Base-by-base conservation (phyloP, 2,888 invertebrate genomes). In the Xestoiulus laeticollis region DNA sequence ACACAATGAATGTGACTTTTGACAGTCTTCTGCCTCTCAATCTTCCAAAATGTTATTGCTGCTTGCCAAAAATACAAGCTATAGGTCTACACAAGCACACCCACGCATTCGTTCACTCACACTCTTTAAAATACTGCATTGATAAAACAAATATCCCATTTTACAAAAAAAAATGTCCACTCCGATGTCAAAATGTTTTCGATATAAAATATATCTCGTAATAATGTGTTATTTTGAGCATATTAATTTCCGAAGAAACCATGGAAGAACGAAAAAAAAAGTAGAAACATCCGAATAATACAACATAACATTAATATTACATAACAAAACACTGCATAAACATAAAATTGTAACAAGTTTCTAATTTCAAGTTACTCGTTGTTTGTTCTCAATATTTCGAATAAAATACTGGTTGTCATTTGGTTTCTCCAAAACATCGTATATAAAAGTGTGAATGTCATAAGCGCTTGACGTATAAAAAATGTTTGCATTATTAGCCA, bases 91-190 rank as follows among this genome's bases (percentile, higher is more conserved):
- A 68, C 68, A 68, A 68, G 26, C 68, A 68, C 22, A 4, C 84
- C 32, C 33, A 32, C 43, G 30, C 32, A 84, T 19, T 33, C n/a
- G n/a, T n/a, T n/a, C n/a, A n/a, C n/a, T n/a, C n/a, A n/a, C n/a
- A n/a, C n/a, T n/a, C n/a, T n/a, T n/a, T 33, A 84, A 84, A 68
- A 84, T 84, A 84, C 84, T 83, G 83, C 32, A 84, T n/a, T 84
- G 68, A 68, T 83, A 83, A 83, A 83, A 83, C 30, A 14, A 26
- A 83, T 83, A 30, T 43, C 43, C 84, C 33, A 33, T 84, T 84
- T 84, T 38, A 5, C 6, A 38, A 84, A 84, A 38, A 84, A 84
- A n/a, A 84, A 43, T 38, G 2, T 84, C 43, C 84, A 84, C 32
- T 84, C 33, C 33, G 14, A 83, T 33, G 83, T n/a, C 33, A 33